These are phyloP conservation scores for Dasyprocta punctata DNA, from an alignment of 2,113 vertebrate species.

Conservation along the genomic window DNA sequence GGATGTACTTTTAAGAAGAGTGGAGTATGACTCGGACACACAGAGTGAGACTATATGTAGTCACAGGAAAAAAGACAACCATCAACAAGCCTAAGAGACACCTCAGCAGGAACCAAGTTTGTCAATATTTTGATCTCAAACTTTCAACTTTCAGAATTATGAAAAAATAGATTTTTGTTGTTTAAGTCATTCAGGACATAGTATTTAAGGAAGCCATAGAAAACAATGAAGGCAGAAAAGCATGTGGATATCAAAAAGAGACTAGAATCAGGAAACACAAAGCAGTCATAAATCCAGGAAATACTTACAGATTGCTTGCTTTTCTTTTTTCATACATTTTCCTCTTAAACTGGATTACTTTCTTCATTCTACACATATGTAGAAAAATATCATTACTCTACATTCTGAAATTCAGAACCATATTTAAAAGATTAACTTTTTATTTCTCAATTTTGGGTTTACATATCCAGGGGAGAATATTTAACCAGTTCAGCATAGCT, in stretches of 20 bases:
- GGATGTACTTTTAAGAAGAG: neutral
- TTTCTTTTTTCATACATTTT: neutral
- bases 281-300: neutral
- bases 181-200: neutral
- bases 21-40: neutral
- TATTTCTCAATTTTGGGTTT: slow-evolving; percentile 34
- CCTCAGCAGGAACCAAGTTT: neutral
- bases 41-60: neutral
- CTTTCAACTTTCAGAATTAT: neutral
- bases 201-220: neutral
- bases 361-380: neutral
- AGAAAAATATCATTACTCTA: slow-evolving; percentile 37
- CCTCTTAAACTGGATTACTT: neutral
- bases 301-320: neutral
- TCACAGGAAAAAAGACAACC: neutral
- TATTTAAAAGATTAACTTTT: slow-evolving; percentile 16
- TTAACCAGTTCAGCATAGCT: neutral
- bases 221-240: neutral
- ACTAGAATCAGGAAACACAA: slow-evolving; percentile 25
- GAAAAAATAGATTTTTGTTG: neutral
- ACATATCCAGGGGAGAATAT: neutral
- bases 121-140: neutral
- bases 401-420: slow-evolving; percentile 20
- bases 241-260: neutral
- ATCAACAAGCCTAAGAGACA: neutral